These are phyloP conservation scores for Poecilobothrus nobilitatus DNA, from an alignment of 2,888 invertebrate genomes.

Conservation along the genomic window DNA sequence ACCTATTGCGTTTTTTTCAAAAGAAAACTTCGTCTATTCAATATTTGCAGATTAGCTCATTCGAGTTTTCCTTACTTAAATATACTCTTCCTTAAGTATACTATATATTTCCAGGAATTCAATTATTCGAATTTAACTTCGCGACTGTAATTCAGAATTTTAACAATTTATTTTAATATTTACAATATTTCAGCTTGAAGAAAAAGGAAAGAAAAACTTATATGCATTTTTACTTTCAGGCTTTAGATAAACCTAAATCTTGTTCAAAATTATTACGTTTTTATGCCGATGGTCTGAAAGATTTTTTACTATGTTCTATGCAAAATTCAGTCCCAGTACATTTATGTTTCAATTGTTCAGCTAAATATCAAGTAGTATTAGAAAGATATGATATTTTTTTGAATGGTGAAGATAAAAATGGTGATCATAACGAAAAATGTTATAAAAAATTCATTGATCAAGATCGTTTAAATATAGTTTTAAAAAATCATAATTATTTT, in stretches of 20 bases:
- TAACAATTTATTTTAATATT: too few species aligned
- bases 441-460: conserved; percentile 28
- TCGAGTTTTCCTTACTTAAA: too few species aligned
- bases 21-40: too few species aligned
- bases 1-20: too few species aligned
- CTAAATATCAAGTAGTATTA: neutral
- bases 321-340: neutral
- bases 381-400: neutral
- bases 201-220: too few species aligned
- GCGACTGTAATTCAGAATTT: too few species aligned
- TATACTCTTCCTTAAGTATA: too few species aligned
- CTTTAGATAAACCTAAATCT: neutral
- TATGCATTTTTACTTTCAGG: too few species aligned
- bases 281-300: neutral
- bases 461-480: conserved; percentile 33
- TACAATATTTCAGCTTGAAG: too few species aligned
- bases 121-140: too few species aligned
- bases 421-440: conserved; percentile 24
- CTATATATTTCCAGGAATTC: too few species aligned
- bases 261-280: neutral
- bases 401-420: neutral
- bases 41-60: too few species aligned
- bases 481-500: conserved; percentile 27
- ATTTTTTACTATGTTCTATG: neutral
- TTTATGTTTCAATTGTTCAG: neutral